A percentile compares a stretch with the other conserved stretches of the same genome.
These are phyloP conservation scores for Dendrocopos noguchii DNA, from an alignment of 2,113 vertebrate species.

Conservation along the genomic window DNA sequence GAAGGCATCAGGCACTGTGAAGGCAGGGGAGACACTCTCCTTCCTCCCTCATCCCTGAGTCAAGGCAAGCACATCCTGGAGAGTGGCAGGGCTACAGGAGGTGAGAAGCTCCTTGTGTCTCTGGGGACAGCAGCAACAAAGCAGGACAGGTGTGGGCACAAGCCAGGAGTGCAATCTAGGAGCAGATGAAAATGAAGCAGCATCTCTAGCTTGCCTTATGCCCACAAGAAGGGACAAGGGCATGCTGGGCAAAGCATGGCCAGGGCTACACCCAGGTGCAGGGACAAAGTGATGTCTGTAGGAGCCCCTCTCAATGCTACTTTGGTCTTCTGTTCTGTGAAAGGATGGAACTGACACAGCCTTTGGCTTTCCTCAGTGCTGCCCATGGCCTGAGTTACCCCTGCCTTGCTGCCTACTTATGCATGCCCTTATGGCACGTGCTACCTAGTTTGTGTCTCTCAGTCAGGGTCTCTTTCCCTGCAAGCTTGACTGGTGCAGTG, in stretches of 20 bases:
- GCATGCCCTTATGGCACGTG: not conserved
- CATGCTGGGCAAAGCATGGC: not conserved
- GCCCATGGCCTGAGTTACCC: not conserved
- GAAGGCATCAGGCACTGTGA: not conserved
- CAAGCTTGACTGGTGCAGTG: not conserved
- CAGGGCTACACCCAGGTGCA: not conserved
- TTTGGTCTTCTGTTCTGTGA: not conserved
- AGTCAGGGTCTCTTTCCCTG: not conserved
- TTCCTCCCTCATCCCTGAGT: not conserved
- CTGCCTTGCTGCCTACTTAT: not conserved
- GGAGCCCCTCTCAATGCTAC: not conserved
- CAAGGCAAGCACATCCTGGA: not conserved
- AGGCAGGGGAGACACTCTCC: not conserved
- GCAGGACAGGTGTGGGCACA: not conserved
- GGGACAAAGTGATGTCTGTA: not conserved
- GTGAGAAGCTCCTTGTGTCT: not conserved
- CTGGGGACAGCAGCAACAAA: not conserved
- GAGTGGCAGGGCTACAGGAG: not conserved
- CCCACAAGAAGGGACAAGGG: not conserved
- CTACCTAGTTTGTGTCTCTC: not conserved
- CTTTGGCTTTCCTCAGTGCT: not conserved
- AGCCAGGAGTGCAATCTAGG: not conserved
- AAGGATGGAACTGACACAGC: not conserved
- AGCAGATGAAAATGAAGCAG: not conserved
- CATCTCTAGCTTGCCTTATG: not conserved